Percentiles rank a stretch among this genome's conserved stretches.
Conservation (phyloP, 1,140 invertebrate genomes). For the Halotydeus destructor region DNA sequence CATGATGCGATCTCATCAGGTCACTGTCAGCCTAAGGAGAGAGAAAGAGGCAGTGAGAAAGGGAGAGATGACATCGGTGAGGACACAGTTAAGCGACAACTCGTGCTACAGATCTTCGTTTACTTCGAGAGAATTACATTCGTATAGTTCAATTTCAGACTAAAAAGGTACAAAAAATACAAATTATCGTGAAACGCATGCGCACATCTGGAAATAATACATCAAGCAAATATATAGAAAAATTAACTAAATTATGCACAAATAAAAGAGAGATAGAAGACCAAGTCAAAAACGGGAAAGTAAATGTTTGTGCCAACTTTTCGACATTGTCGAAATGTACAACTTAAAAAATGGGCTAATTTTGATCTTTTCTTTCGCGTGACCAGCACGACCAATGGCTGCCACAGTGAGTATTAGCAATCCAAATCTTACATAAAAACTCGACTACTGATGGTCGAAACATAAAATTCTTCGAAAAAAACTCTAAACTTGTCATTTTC, state of each 20-base stretch:
- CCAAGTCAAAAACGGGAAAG: neutral
- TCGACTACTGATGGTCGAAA: neutral
- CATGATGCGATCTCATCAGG: slow-evolving; percentile 3
- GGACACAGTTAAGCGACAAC: neutral
- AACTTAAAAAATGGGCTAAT: neutral
- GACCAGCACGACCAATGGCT: neutral
- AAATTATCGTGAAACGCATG: neutral
- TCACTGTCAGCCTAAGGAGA: neutral
- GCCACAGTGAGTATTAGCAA: neutral
- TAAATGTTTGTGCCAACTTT: neutral
- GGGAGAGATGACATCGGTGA: neutral
- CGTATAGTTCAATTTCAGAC: neutral
- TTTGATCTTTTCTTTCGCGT: neutral
- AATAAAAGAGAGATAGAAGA: neutral
- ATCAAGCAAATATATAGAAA: neutral
- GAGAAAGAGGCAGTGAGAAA: neutral
- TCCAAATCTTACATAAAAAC: neutral
- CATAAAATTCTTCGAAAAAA: neutral
- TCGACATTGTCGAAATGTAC: neutral
- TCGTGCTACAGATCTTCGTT: neutral
- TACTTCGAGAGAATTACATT: neutral
- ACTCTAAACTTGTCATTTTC: neutral
- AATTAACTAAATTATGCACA: neutral
- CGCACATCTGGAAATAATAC: neutral
- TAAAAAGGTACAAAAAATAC: neutral